Conservation (phyloP, 2,113 vertebrate species). For the Cottus gobio region DNA sequence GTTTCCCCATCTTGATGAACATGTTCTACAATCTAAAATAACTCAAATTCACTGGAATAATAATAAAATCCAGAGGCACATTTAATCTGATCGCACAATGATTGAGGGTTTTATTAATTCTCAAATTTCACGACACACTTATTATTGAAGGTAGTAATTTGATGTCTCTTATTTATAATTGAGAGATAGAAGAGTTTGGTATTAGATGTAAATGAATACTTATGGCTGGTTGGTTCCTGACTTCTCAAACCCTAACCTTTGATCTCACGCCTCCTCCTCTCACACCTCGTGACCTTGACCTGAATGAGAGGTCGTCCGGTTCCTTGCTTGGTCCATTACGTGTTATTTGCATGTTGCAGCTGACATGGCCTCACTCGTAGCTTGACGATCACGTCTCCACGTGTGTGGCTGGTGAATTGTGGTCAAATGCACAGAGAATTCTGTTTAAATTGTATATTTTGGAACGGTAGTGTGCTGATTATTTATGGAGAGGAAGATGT, state of each 20-base stretch:
- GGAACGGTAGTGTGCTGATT: background rate
- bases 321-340: slow-evolving; percentile 29
- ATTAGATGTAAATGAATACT: background rate
- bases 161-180: background rate
- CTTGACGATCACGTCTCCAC: background rate
- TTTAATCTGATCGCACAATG: no score
- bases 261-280: background rate
- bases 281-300: background rate
- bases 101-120: no score
- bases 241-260: background rate
- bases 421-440: background rate
- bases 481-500: background rate
- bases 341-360: slow-evolving; percentile 22
- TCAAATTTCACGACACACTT: no score
- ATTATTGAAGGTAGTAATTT: no score
- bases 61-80: background rate
- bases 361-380: background rate
- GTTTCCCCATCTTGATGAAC: background rate
- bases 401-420: background rate
- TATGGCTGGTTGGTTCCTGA: no score
- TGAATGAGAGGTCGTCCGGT: slow-evolving; percentile 14
- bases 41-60: background rate
- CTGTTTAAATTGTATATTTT: background rate
- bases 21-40: background rate
- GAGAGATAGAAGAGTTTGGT: background rate